Evolutionary conservation across 2,888 invertebrate genomes (phyloP).

Genomic region (Latrodectus elegans): DNA sequence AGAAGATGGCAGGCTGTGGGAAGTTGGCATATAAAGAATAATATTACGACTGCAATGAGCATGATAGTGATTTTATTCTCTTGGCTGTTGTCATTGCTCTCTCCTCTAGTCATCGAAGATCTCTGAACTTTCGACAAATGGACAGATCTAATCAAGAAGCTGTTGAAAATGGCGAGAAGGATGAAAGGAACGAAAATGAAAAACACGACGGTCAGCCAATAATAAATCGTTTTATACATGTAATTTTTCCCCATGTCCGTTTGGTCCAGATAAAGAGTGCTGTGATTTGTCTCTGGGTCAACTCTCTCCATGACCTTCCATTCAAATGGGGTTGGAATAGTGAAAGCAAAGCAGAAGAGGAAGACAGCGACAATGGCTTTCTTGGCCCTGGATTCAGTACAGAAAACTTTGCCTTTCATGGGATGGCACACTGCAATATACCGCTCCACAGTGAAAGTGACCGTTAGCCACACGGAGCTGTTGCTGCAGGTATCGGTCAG

Average conservation of each 20-base stretch:
- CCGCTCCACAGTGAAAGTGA: conserved; percentile 76
- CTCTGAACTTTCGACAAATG: conserved; percentile 70
- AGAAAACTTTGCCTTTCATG: conserved; percentile 75
- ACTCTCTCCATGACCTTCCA: conserved; percentile 67
- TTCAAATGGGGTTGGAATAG: conserved; percentile 76
- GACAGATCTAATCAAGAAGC: conserved; percentile 76
- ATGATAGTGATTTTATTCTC: conserved; percentile 76
- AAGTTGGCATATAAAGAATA: conserved; percentile 77
- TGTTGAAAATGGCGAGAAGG: conserved; percentile 77
- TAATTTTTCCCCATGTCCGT: conserved; percentile 70
- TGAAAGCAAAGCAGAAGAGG: conserved; percentile 73
- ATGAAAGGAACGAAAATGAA: conserved; percentile 76
- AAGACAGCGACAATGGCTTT: conserved; percentile 73
- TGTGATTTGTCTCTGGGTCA: conserved; percentile 47
- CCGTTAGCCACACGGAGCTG: conserved; percentile 76
- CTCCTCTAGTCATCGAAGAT: conserved; percentile 69
- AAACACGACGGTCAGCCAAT: conserved; percentile 75
- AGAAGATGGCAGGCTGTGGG: conserved; percentile 75
- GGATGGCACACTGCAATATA: conserved; percentile 76
- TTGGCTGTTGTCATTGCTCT: conserved; percentile 65
- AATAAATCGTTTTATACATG: conserved; percentile 75
- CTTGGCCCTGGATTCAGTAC: conserved; percentile 73
- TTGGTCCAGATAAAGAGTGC: conserved; percentile 37
- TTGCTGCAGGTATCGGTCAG: conserved; percentile 73
- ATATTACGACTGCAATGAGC: conserved; percentile 77